Conservation (phyloP, 2,797 vertebrate species). For the Molossus molossus region DNA sequence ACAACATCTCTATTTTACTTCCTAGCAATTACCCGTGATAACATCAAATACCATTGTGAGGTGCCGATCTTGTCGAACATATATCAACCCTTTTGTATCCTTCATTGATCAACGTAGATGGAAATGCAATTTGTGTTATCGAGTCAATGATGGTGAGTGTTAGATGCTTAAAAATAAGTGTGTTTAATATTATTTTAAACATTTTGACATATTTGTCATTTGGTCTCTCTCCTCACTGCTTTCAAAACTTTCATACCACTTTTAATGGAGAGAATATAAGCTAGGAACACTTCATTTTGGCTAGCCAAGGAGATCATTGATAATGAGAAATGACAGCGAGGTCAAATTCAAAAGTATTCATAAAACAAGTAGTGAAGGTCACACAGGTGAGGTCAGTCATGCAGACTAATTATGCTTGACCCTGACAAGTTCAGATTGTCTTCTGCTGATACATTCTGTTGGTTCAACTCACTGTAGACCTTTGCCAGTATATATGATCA, state of each 20-base stretch:
- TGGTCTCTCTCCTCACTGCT: not conserved
- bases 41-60: constrained; percentile 98
- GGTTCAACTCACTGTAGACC: not conserved
- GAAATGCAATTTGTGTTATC: constrained; percentile 99
- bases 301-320: not conserved
- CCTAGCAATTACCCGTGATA: constrained; percentile 97
- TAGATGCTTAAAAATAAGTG: not conserved
- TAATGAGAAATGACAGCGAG: not conserved
- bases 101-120: constrained; percentile 98
- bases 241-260: not conserved
- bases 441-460: not conserved
- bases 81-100: constrained; percentile 99
- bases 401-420: not conserved
- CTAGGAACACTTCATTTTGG: not conserved
- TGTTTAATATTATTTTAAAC: constrained; percentile 13
- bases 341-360: not conserved
- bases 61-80: constrained; percentile 97
- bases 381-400: not conserved
- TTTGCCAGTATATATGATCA: not conserved
- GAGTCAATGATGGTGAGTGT: constrained; percentile 96
- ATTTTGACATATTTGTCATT: not conserved
- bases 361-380: not conserved
- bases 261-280: constrained; percentile 9
- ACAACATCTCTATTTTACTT: constrained; percentile 76
- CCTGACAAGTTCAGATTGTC: not conserved